These are phyloP conservation scores for cat (Felis catus) DNA, from an alignment of 2,113 vertebrate genomes.

Conservation along the genomic window F.catus_Fca126_mat1.0 CM031420.1:81672501-81673000, in stretches of 20 bases:
- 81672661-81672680: background rate
- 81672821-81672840: background rate
- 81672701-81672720: background rate
- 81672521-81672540: background rate
- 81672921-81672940: background rate
- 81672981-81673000: too few species aligned
- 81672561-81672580: background rate
- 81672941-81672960: rapidly evolving
- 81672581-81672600: rapidly evolving
- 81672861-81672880: background rate
- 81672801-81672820: background rate
- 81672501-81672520: background rate
- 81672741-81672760: background rate
- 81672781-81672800: too few species aligned
- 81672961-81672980: background rate
- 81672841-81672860: background rate
- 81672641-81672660: background rate
- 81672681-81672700: background rate
- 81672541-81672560: background rate
- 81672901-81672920: too few species aligned
- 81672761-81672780: background rate
- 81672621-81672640: background rate
- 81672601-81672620: background rate
- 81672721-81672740: background rate
- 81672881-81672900: too few species aligned